Evolutionary conservation across 2,888 invertebrate genomes (phyloP), one percentile per base, ranked within the genome.

Genomic region (Seira musarum): DNA sequence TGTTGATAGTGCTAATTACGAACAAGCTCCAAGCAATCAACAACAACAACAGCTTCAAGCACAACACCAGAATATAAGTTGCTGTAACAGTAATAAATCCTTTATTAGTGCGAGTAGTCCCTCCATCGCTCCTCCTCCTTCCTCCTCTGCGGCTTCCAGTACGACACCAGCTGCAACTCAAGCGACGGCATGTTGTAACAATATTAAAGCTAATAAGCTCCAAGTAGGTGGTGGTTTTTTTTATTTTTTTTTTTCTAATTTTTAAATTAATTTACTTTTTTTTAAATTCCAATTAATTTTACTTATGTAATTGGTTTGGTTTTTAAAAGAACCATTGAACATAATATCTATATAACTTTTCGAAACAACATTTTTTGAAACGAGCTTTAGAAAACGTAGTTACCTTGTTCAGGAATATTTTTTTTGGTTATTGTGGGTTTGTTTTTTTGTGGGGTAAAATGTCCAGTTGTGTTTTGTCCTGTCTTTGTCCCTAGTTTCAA

Each of bases 21-120:
- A 40, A 40, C 40, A 40, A 40, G n/a, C 19, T 53, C 40, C 70
- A 46, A 8, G 61, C 17, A 70, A 24, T 61, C 60, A 63, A n/a
- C 63, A 73, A 53, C 40, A 46, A 64, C 65, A 65, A 60, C 60
- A 73, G 79, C 60, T n/a, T n/a, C 53, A 71, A 15, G 61, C 30
- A 22, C 61, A 71, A 21, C 57, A 69, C 13, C 46, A 57, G 24
- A 57, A n/a, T n/a, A n/a, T n/a, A n/a, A n/a, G 68, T 69, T 25
- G 46, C 57, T n/a, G 15, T n/a, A 57, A 40, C 17, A 57, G n/a
- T 15, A 69, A 30, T 61, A 78, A 71, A 66, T 65, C 70, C 30
- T 40, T 65, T n/a, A n/a, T n/a, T 78, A 78, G 77, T 65, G 77
- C 77, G 66, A 78, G 77, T 78, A 78, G 77, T 71, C 77, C 70